Conservation (phyloP, 2,888 invertebrate species). For the Lepidocyrtinus sp. region DNA sequence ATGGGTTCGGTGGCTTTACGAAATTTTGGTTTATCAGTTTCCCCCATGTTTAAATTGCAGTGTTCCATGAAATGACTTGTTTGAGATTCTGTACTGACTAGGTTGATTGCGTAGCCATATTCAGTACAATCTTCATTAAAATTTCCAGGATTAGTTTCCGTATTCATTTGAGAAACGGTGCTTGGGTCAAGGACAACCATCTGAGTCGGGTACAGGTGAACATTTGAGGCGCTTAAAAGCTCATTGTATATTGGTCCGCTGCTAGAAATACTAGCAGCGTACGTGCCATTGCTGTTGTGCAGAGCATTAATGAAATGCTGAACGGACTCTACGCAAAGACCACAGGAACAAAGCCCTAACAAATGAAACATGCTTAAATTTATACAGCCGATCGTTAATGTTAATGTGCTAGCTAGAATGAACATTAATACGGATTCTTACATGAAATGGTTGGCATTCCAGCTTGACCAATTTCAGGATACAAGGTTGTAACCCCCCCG, state of each 20-base stretch:
- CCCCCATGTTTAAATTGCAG: no score
- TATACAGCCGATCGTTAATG: neutral
- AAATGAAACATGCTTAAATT: neutral
- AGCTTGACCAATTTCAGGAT: neutral
- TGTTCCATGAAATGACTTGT: no score
- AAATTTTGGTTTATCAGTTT: no score
- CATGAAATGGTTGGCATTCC: conserved; percentile 34
- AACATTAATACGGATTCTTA: neutral
- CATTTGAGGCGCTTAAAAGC: neutral
- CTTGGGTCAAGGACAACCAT: no score
- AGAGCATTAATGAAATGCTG: conserved; percentile 32
- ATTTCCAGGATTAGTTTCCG: no score
- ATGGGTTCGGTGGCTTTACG: no score
- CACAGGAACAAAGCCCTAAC: conserved; percentile 31
- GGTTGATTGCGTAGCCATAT: no score
- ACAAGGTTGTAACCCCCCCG: neutral
- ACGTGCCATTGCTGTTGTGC: conserved; percentile 26
- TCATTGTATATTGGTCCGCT: conserved; percentile 29
- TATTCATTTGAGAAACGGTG: no score
- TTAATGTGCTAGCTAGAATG: neutral
- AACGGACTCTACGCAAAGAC: conserved; percentile 24
- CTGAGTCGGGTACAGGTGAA: neutral
- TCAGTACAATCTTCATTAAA: no score
- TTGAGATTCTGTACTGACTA: no score
- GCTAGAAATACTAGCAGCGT: conserved; percentile 18